A percentile compares a stretch with the other conserved stretches of the same genome.
phyloP scores from a whole-genome alignment of 1,140 invertebrate genomes.

The Lycorma delicatula region DNA sequence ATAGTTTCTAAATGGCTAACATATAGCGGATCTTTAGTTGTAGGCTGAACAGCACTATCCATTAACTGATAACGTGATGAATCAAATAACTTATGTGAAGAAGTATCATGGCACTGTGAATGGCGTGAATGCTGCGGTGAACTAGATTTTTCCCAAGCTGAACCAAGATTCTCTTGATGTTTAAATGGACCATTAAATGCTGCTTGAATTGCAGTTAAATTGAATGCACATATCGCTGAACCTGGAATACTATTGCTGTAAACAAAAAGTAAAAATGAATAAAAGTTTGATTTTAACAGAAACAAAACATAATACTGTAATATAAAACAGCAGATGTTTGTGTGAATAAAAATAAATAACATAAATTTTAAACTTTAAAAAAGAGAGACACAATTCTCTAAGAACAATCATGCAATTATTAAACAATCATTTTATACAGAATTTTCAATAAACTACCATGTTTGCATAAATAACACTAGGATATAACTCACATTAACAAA shows the following conservation, averaged over 20 bases:
- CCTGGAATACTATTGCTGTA: constrained; percentile 80
- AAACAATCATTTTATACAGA: not conserved
- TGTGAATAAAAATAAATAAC: not conserved
- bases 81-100: constrained; percentile 45
- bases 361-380: constrained; percentile 1
- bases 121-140: constrained; percentile 28
- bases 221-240: constrained; percentile 89
- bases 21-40: constrained; percentile 57
- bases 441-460: too few species aligned
- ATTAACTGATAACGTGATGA: constrained; percentile 78
- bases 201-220: constrained; percentile 68
- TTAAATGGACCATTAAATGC: constrained; percentile 86
- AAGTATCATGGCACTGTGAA: constrained; percentile 20
- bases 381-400: too few species aligned
- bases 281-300: not conserved
- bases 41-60: constrained; percentile 73
- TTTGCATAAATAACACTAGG: too few species aligned
- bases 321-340: not conserved
- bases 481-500: too few species aligned
- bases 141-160: constrained; percentile 67
- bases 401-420: not conserved
- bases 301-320: not conserved
- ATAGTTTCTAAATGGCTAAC: constrained; percentile 60
- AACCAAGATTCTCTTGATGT: constrained; percentile 62
- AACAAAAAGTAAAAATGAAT: constrained; percentile 22